phyloP scores from a whole-genome alignment of 2,888 invertebrate genomes.

The Heliconius ismenius region DNA sequence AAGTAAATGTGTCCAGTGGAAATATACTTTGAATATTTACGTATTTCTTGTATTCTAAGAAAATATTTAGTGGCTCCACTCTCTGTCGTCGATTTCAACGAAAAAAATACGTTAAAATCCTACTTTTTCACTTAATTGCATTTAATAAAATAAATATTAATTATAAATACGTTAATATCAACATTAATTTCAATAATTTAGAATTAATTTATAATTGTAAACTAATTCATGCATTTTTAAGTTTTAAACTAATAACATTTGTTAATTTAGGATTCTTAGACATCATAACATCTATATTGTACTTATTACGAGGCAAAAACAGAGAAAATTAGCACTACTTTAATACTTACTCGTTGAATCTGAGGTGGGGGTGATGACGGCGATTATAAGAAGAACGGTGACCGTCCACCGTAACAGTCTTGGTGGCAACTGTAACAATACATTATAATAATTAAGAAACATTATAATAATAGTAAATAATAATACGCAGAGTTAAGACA shows the following conservation, averaged over 20 bases:
- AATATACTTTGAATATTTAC: slow-evolving; percentile 29
- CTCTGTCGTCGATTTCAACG: not conserved
- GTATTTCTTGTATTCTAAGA: not conserved
- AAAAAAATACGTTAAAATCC: too few relatives aligned
- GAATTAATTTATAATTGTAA: too few relatives aligned
- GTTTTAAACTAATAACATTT: too few relatives aligned
- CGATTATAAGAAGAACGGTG: slow-evolving; percentile 79
- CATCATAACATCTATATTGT: too few relatives aligned
- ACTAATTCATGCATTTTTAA: too few relatives aligned
- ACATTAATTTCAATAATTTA: too few relatives aligned
- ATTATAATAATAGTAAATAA: not conserved
- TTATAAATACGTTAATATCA: too few relatives aligned
- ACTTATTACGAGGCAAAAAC: not conserved
- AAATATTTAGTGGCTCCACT: not conserved
- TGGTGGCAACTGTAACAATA: slow-evolving; percentile 83
- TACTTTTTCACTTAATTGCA: too few relatives aligned
- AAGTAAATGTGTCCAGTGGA: slow-evolving; percentile 36
- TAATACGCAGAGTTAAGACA: too few relatives aligned
- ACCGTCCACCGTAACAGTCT: slow-evolving; percentile 81
- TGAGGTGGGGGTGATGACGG: slow-evolving; percentile 79
- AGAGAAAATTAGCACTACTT: not conserved
- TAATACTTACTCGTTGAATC: slow-evolving; percentile 82
- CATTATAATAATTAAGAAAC: not conserved
- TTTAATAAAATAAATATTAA: too few relatives aligned
- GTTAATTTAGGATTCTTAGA: too few relatives aligned